Percentiles rank a stretch among this genome's conserved stretches.
These are phyloP conservation scores for Ammospiza nelsoni DNA, from an alignment of 2,113 vertebrate species.

Conservation along the genomic window DNA sequence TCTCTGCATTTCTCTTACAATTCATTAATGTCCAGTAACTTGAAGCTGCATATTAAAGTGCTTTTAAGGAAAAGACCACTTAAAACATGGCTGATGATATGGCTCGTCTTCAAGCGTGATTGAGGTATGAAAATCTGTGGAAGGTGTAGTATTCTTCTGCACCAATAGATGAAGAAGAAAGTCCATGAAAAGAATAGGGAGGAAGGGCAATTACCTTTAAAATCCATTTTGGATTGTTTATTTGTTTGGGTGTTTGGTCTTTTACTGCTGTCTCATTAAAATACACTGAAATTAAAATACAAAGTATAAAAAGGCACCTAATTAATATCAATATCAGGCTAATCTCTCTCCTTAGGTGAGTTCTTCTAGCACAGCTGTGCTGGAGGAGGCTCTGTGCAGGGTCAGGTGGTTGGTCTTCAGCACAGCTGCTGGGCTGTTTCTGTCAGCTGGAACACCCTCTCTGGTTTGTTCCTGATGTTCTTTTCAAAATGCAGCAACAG, in stretches of 20 bases:
- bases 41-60: background rate
- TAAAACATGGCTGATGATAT: background rate
- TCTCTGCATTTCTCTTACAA: background rate
- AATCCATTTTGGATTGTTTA: background rate
- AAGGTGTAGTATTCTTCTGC: background rate
- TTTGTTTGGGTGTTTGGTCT: background rate
- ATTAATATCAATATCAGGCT: background rate
- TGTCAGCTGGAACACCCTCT: background rate
- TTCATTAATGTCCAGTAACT: background rate
- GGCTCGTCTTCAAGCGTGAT: background rate
- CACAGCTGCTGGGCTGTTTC: background rate
- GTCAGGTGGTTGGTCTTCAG: background rate
- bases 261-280: rapidly evolving
- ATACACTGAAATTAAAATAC: background rate
- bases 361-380: background rate
- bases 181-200: background rate
- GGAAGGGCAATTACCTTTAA: background rate
- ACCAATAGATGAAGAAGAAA: background rate
- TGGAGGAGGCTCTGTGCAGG: background rate
- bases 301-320: background rate
- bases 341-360: background rate
- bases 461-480: background rate
- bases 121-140: background rate
- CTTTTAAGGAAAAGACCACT: background rate
- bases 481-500: slow-evolving; percentile 52